Evolutionary conservation across 1,140 invertebrate species (phyloP), one percentile per base, ranked within the genome.

Genomic region (Drusus annulatus): DNA sequence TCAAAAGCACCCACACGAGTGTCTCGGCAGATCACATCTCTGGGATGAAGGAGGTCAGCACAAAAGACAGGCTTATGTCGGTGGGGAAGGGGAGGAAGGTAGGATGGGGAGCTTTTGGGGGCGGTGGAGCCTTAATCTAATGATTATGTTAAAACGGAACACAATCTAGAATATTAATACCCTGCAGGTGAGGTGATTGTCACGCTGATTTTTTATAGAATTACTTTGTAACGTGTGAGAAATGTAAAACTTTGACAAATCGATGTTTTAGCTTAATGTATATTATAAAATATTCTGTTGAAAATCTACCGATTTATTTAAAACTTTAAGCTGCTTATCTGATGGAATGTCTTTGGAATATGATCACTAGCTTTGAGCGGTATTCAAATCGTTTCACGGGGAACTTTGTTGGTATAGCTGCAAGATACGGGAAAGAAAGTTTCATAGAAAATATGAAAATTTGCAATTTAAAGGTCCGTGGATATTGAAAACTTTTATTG

Each of bases 401-500:
- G 7, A 50, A 21, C 8, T 45, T 36, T 69, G 50, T 54, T 15
- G 15, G 16, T 63, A 31, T 31, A 63, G 60, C 7, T 50, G 45
- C 19, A 50, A 45, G 23, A 31, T 19, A 15, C 31, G 36, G 65
- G 23, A 19, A 1, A n/a, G 65, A 50, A 69, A 25, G 21, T 28
- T 54, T 74, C 69, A 28, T 28, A 56, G 3, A 74, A 74, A 74
- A 74, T 74, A 74, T 28, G 69, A 74, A 73, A 69, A 54, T 74
- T 74, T 54, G 50, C 69, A 74, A 54, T 74, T 52, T 74, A 31
- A 23, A 74, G 28, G 65, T 63, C 25, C 25, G 21, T 31, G 36
- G 52, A 54, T 74, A 74, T 74, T 74, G 69, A 56, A 74, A 74
- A 74, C 69, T 74, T 74, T 25, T 21, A 74, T 25, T n/a, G 51